phyloP scores from a whole-genome alignment of 2,888 invertebrate species.

The Morpho helenor region DNA sequence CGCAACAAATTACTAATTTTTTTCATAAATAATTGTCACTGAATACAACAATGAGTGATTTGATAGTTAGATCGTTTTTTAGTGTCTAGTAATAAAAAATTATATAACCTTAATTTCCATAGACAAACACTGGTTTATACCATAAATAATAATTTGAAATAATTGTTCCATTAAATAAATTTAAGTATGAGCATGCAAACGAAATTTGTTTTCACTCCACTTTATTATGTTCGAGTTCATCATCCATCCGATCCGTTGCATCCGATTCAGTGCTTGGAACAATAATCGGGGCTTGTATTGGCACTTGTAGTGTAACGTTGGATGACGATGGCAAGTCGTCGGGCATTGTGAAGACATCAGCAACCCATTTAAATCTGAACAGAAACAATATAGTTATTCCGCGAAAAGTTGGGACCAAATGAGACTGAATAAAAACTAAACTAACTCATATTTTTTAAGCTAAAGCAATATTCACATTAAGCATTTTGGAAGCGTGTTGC shows the following conservation, averaged over 20 bases:
- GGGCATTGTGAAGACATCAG: constrained; percentile 51
- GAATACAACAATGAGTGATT: too few relatives aligned
- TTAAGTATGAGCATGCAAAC: neutral
- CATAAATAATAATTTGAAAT: too few relatives aligned
- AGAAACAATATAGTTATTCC: constrained; percentile 29
- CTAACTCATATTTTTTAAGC: neutral
- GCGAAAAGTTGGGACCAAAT: constrained; percentile 31
- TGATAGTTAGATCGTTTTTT: too few relatives aligned
- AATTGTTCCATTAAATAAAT: too few relatives aligned
- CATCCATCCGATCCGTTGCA: neutral
- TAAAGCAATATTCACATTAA: neutral
- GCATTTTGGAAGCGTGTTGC: too few relatives aligned
- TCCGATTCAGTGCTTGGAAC: constrained; percentile 23
- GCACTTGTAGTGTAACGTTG: constrained; percentile 30
- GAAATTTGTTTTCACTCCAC: constrained; percentile 20
- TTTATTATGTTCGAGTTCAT: constrained; percentile 27
- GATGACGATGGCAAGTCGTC: constrained; percentile 36
- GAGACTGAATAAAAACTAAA: constrained; percentile 44
- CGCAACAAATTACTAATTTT: too few relatives aligned
- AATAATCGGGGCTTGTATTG: constrained; percentile 36
- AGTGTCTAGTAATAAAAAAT: too few relatives aligned
- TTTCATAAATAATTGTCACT: too few relatives aligned
- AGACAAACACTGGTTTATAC: too few relatives aligned
- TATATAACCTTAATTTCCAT: too few relatives aligned
- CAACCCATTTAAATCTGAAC: constrained; percentile 63